A percentile compares a stretch with the other conserved stretches of the same genome.
Evolutionary conservation across 2,888 invertebrate genomes (phyloP).

Genomic region (Nephrotoma guestfalica): DNA sequence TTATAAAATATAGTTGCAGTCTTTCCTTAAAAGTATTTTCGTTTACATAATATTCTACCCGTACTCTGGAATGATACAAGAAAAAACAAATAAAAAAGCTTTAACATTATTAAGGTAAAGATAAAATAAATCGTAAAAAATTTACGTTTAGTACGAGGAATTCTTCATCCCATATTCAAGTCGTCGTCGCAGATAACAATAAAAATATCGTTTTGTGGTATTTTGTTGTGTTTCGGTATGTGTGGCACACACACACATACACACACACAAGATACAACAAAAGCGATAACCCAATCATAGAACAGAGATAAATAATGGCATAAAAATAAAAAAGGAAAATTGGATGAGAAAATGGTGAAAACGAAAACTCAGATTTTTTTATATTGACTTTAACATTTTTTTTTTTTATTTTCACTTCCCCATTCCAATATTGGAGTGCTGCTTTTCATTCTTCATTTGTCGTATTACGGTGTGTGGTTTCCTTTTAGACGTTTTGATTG

Average conservation of each 20-base stretch:
- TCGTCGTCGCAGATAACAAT: neutral
- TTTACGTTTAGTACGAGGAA: constrained; percentile 2
- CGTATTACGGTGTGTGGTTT: neutral
- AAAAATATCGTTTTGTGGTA: neutral
- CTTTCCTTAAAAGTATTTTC: constrained; percentile 98
- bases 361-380: neutral
- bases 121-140: constrained; percentile 13
- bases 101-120: constrained; percentile 13
- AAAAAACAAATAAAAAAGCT: constrained; percentile 7
- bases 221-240: neutral
- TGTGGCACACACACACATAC: constrained; percentile 9
- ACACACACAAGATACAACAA: neutral
- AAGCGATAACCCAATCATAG: neutral
- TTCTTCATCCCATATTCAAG: neutral
- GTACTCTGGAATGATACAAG: constrained; percentile 63
- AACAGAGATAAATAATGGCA: neutral
- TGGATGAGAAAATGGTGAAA: neutral
- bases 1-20: constrained; percentile 97
- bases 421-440: neutral
- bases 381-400: neutral
- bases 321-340: neutral
- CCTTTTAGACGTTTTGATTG: neutral
- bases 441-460: no score
- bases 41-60: constrained; percentile 98
- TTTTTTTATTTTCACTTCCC: neutral